Evolutionary conservation across 2,888 invertebrate genomes (phyloP), one percentile per base, ranked within the genome.

Genomic region (Leistus spinibarbis): DNA sequence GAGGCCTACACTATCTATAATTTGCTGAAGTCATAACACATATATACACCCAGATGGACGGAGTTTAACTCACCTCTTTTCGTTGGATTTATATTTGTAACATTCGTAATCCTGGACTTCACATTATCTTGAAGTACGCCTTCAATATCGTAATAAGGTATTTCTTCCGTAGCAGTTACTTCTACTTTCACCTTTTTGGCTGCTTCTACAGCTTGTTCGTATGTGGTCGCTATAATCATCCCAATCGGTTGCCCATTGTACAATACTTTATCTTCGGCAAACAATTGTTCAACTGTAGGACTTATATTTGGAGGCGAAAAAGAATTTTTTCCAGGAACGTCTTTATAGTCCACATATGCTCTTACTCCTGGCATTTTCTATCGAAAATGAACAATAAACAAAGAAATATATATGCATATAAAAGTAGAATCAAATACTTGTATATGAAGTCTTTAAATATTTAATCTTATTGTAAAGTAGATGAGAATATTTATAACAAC

Each of bases 241-340:
- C 86, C 87, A 10, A 87, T 78, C 3, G 86, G 81, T 78, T 87
- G 87, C 4, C 87, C 87, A 64, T 84, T 84, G 78, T 83, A 87
- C 40, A 80, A 70, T 3, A 86, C 81, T 24, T 81, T 78, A 7
- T 74, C 75, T 19, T 22, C 57, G 17, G 70, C 69, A 40, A 75
- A 75, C 24, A 75, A 27, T 69, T 70, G 40, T 24, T 75, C 75
- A 10, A 16, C 54, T 5, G 68, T 68, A 60, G 76, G 76, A 24
- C 56, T 19, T 23, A 76, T 16, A 56, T 17, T 56, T 24, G 76
- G 63, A 1, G 76, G 76, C 4, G 76, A 79, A 76, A 82, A 83
- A 75, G 79, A 81, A 79, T 87, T 87, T 22, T 76, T 76, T 19
- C 87, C 86, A 10, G 86, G 86, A 73, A 87, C 84, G 76, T 87